Base-by-base conservation (phyloP, 2,888 invertebrate genomes). In the Callosobruchus maculatus region DNA sequence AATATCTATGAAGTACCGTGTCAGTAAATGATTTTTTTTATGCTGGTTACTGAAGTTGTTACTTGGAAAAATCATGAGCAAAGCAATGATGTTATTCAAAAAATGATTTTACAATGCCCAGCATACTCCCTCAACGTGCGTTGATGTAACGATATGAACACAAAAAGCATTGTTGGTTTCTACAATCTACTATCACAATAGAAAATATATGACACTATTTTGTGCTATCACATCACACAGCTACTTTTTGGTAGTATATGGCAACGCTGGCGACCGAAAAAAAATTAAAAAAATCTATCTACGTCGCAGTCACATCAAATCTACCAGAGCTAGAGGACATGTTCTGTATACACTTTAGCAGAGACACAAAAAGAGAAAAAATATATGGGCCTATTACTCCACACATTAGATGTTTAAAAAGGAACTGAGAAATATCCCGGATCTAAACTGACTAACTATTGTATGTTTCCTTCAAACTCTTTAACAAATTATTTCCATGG, bases 241-340 rank as follows among this genome's bases (percentile, higher is more conserved):
- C 49, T 74, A 76, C 72, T 76, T 77, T 78, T 78, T 77, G 75
- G 74, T 75, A 77, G 18, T 49, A 49, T 49, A 49, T 49, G 49
- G 49, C 49, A 49, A 49, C 49, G 13, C 49, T 49, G 18, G 13
- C 13, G 13, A 49, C 49, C 13, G 49, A 49, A 70, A 76, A 76
- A 75, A 73, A 72, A 76, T 74, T 74, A 74, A 71, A 71, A 75
- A 78, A 76, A 78, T 78, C 77, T 73, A 74, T 74, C 74, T 76
- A 49, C 49, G 7, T 75, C 66, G 74, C 76, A 78, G 74, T 78
- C 77, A 76, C 75, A 76, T 76, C 74, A 76, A 76, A 74, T 71
- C 75, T 75, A 75, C 73, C 70, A 75, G 13, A 49, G 49, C 49
- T 49, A 18, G 4, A 18, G 13, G 49, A 18, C 3, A 13, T 49